Percentiles rank a stretch among this genome's conserved stretches.
These are phyloP conservation scores for Hippopotamus amphibius DNA, from an alignment of 2,113 vertebrate species.

Conservation along the genomic window DNA sequence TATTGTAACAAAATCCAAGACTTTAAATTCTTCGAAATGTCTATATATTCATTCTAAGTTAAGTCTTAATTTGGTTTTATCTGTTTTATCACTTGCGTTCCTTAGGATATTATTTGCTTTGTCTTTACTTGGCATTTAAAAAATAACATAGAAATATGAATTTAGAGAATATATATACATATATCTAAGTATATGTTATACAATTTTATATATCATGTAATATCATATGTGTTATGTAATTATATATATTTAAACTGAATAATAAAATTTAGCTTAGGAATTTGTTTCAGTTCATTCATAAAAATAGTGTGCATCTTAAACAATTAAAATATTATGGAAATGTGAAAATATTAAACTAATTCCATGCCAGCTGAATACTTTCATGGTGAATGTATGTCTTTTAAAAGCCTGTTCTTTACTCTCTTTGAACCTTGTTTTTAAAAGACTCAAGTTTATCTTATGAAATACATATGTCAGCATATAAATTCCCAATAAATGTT, in stretches of 20 bases:
- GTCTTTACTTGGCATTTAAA: background rate
- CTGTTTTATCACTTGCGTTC: conserved; percentile 25
- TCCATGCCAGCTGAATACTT: conserved; percentile 28
- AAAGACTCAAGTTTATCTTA: conserved; percentile 30
- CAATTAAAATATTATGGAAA: conserved; percentile 23
- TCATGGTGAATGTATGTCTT: background rate
- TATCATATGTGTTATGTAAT: background rate
- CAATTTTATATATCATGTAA: background rate
- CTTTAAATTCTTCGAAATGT: conserved; percentile 40
- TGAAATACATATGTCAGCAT: conserved; percentile 10
- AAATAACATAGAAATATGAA: conserved; percentile 27
- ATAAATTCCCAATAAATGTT: conserved; percentile 35
- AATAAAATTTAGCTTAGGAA: conserved; percentile 24
- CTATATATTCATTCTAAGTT: conserved; percentile 8
- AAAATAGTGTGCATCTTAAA: background rate
- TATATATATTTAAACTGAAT: background rate
- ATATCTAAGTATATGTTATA: background rate
- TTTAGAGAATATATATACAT: conserved; percentile 12
- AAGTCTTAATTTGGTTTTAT: conserved; percentile 27
- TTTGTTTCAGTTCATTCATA: conserved; percentile 37
- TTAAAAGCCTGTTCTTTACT: background rate
- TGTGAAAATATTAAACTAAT: conserved; percentile 43
- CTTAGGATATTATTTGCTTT: background rate
- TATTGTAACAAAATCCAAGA: background rate
- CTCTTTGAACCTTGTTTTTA: conserved; percentile 25